phyloP scores from a whole-genome alignment of 2,113 vertebrate genomes.

The Petromus typicus region DNA sequence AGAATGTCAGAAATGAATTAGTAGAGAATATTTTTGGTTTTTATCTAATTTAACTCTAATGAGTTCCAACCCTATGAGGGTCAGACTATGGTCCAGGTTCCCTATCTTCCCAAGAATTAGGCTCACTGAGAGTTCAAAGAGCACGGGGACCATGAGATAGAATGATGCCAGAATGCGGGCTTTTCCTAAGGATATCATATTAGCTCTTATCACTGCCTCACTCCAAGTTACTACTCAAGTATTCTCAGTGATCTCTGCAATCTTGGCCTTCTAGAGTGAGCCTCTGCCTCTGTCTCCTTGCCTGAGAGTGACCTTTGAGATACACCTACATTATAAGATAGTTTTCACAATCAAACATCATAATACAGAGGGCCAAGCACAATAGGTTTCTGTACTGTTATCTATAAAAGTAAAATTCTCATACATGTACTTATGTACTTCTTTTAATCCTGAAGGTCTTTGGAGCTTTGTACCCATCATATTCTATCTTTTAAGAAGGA shows the following conservation, averaged over 20 bases:
- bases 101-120: background rate
- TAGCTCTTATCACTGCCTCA: background rate
- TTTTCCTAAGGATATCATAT: rapidly evolving
- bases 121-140: background rate
- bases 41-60: background rate
- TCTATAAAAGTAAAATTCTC: background rate
- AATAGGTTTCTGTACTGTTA: background rate
- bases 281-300: background rate
- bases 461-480: background rate
- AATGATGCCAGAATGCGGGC: background rate
- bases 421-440: background rate
- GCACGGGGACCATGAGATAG: background rate
- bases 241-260: no score
- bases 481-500: background rate
- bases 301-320: background rate
- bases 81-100: background rate
- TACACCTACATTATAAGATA: background rate
- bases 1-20: background rate
- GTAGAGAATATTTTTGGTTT: background rate
- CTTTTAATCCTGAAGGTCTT: background rate
- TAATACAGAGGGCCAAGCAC: background rate
- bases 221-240: background rate
- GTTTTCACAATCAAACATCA: background rate
- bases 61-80: background rate
- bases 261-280: background rate